Evolutionary conservation across 2,113 vertebrate species (phyloP).

Genomic region (Crotalus horridus): DNA sequence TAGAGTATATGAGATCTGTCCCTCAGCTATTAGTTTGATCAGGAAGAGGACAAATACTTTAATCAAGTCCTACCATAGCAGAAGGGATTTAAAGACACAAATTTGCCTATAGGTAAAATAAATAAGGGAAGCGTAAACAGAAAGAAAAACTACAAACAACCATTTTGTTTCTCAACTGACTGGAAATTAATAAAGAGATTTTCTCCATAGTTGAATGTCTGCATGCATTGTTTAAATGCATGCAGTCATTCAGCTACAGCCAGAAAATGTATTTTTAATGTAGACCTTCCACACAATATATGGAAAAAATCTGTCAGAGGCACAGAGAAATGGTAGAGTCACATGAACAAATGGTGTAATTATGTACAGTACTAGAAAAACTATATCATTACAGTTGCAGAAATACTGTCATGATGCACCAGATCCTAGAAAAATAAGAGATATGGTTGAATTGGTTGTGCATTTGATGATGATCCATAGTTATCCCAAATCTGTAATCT

Average conservation of each 20-base stretch:
- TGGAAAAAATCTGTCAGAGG: neutral
- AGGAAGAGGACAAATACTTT: neutral
- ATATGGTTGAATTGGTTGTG: neutral
- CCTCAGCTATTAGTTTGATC: neutral
- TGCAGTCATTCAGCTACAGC: neutral
- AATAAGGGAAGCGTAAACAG: neutral
- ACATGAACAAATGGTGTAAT: neutral
- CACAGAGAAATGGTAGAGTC: neutral
- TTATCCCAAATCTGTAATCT: neutral
- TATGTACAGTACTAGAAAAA: neutral
- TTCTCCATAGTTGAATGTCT: neutral
- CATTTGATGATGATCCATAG: neutral
- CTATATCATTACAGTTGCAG: neutral
- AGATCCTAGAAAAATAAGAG: neutral
- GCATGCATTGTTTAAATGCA: neutral
- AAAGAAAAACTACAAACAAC: neutral
- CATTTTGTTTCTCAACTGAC: neutral
- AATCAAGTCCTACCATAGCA: neutral
- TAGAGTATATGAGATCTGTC: neutral
- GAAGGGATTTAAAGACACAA: neutral
- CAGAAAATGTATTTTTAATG: neutral
- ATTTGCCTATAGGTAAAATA: neutral
- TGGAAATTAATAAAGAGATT: neutral
- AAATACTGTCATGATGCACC: neutral
- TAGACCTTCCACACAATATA: neutral